phyloP scores from a whole-genome alignment of 2,888 invertebrate genomes.

The Dusona sp. region DNA sequence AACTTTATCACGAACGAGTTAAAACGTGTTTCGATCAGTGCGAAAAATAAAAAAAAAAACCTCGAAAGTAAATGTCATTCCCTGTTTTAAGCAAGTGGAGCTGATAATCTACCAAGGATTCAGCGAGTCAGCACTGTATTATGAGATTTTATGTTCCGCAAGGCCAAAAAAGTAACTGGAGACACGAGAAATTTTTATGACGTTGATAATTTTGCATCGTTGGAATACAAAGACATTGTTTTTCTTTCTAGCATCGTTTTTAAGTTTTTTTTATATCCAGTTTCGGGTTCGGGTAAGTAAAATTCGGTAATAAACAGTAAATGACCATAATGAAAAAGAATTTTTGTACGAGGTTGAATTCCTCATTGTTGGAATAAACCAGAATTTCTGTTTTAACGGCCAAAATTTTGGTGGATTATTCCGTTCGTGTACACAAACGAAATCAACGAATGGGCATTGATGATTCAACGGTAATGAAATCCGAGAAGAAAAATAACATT shows the following conservation, averaged over 20 bases:
- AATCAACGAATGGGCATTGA: background rate
- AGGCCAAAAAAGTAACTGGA: background rate
- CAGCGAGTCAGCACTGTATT: slow-evolving; percentile 12
- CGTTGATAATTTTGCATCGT: background rate
- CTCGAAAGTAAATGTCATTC: slow-evolving; percentile 2
- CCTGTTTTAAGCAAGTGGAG: background rate
- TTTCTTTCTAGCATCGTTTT: background rate
- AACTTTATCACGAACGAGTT: slow-evolving; percentile 40
- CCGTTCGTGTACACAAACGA: background rate
- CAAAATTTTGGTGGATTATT: background rate
- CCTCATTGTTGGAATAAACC: background rate
- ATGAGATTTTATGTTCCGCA: background rate
- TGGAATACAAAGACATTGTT: background rate
- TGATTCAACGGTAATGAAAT: background rate
- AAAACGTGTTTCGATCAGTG: slow-evolving; percentile 23
- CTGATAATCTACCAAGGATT: slow-evolving; percentile 24
- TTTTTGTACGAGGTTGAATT: background rate
- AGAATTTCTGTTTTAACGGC: background rate
- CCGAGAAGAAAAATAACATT: background rate
- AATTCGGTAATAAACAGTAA: background rate
- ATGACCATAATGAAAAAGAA: background rate
- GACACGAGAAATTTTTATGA: background rate
- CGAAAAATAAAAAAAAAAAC: slow-evolving; percentile 20
- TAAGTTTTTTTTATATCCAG: background rate
- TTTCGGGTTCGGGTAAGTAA: background rate